Percentiles rank a stretch among this genome's conserved stretches.
Conservation (phyloP, 2,888 invertebrate species). For the Patella pellucida region DNA sequence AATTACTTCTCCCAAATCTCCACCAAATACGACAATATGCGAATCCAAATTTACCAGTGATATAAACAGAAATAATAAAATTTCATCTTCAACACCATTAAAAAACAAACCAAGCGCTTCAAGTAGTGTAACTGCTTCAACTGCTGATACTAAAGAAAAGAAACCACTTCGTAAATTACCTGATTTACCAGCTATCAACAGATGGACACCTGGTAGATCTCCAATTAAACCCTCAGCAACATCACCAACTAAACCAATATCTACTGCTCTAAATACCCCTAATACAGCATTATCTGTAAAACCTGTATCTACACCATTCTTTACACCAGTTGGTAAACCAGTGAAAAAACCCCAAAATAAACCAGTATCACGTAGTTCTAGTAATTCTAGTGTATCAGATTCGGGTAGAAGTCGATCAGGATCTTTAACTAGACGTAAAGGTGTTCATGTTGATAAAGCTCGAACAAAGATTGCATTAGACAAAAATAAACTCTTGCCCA, state of each 20-base stretch:
- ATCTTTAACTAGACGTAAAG: conserved; percentile 4
- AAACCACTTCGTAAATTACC: background rate
- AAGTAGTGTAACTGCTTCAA: background rate
- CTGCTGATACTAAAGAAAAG: background rate
- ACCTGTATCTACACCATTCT: background rate
- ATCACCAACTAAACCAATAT: background rate
- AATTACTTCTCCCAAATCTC: background rate
- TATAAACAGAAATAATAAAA: background rate
- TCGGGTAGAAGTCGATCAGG: background rate
- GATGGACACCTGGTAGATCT: conserved; percentile 5
- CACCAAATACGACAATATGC: background rate
- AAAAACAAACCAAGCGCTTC: background rate
- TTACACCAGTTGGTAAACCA: conserved; percentile 4
- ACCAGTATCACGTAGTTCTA: conserved; percentile 6
- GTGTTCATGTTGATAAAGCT: conserved; percentile 3
- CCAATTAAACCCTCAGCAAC: background rate
- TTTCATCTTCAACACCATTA: background rate
- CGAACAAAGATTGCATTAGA: conserved; percentile 55
- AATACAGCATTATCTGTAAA: background rate
- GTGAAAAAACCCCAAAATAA: background rate
- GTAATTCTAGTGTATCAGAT: conserved; percentile 10
- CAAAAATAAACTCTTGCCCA: conserved; percentile 43
- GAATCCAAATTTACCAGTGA: background rate
- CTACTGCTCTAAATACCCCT: background rate
- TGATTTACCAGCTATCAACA: background rate